Base-by-base conservation (phyloP, 1,140 invertebrate genomes). In the Lordiphosa clarofinis region DNA sequence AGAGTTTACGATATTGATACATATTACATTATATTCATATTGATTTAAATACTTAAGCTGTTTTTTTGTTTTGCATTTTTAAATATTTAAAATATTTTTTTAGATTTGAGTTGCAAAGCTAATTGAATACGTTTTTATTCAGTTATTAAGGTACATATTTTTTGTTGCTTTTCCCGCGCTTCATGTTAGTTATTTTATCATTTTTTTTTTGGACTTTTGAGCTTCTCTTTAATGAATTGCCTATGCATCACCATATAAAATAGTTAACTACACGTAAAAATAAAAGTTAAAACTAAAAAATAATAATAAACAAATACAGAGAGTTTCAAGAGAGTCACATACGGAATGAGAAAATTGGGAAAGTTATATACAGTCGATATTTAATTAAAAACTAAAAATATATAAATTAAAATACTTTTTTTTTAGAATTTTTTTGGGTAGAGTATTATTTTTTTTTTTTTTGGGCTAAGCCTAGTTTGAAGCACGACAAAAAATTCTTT, bases 141-240 rank as follows among this genome's bases (percentile, higher is more conserved):
- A 56, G 38, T 53, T 36, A 62, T 69, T 81, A 82, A 81, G 76
- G 76, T 81, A 81, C 76, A 81, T 78, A 81, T 67, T 44, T 36
- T 72, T 63, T 60, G 53, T 69, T 70, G 56, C 48, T 73, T 73
- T 55, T 52, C 48, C 15, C 53, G 36, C 52, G 47, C 12, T 42
- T 10, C 33, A 15, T 15, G 24, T 39, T 13, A 13, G 3, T 9
- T 53, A 31, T n/a, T 15, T 37, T 24, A 4, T 43, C 54, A 65
- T 67, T 56, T 62, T 67, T 56, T 62, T 74, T 81, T 75, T 56
- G 59, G 62, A 52, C 68, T 75, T 68, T 82, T 84, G 60, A 82
- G 78, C 72, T 72, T 82, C 62, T 58, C 35, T 52, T 42, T 49
- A 61, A 67, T 49, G 54, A 40, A 56, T 62, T 70, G 36, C 39